Conservation (phyloP, 1,140 invertebrate genomes). For the Dreissena rostriformis region DNA sequence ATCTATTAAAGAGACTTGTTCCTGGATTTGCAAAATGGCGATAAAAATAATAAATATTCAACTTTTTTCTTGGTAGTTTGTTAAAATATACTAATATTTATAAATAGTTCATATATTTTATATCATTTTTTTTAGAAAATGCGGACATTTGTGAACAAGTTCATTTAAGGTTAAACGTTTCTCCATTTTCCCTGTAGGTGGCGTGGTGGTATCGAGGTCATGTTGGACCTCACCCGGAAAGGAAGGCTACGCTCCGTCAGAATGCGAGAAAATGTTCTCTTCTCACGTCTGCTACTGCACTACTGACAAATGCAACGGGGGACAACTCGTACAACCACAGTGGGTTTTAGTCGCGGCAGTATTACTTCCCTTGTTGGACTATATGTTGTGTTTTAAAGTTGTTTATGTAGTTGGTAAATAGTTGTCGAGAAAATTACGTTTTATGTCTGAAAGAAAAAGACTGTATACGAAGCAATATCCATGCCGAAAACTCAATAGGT, state of each 20-base stretch:
- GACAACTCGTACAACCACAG: slow-evolving; percentile 1
- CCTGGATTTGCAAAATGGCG: too few species aligned
- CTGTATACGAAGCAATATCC: too few species aligned
- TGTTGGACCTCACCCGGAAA: slow-evolving; percentile 15
- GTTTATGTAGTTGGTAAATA: too few species aligned
- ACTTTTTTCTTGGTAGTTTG: too few species aligned
- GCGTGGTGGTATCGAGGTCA: slow-evolving; percentile 24
- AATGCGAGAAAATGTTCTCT: slow-evolving; percentile 15
- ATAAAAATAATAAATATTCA: too few species aligned
- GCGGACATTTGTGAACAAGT: neutral
- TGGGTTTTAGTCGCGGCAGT: neutral
- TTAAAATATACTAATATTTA: too few species aligned
- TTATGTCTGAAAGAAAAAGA: too few species aligned
- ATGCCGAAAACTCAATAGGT: too few species aligned
- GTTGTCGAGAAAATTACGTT: too few species aligned
- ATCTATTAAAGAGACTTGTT: too few species aligned
- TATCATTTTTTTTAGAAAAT: neutral
- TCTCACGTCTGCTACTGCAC: slow-evolving; percentile 31
- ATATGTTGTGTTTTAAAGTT: too few species aligned
- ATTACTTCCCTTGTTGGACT: slow-evolving; percentile 24
- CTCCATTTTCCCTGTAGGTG: slow-evolving; percentile 5
- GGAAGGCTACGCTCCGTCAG: slow-evolving; percentile 23
- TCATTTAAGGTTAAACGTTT: neutral
- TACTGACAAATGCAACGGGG: slow-evolving; percentile 29
- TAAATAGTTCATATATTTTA: neutral